Base-by-base conservation (phyloP, 2,113 vertebrate species). In the Athene cunicularia region DNA sequence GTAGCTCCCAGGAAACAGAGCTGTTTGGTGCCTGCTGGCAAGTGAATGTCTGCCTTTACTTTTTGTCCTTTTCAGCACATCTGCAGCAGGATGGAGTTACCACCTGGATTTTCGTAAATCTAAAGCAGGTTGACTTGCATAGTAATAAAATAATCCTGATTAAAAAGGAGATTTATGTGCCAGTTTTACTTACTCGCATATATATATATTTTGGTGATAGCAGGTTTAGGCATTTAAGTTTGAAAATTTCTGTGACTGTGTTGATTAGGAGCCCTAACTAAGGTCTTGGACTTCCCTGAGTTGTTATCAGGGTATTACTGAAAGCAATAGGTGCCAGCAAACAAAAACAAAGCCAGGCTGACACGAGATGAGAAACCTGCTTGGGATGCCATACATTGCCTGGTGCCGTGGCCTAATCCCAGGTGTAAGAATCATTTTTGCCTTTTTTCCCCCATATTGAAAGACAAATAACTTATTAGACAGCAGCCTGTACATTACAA, bases 21-120 rank as follows among this genome's bases (percentile, higher is more conserved):
- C 39, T 56, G 4, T 8, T 64, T 0, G 0, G 19, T 94, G 50
- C 60, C 41, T 4, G 3, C 26, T 5, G 3, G 27, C 59, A 12
- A 4, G 2, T 30, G 22, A 66, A 52, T 9, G 53, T 70, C 75
- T 79, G 37, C 33, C 37, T 84, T 68, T 41, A 20, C 24, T 43
- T 70, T 59, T 56, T 47, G 23, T 55, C 79, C 58, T 13, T 3
- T 64, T 80, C 23, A 39, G 4, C 1, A 4, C 45, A 50, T 21
- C 30, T 85, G 67, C 56, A 59, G 59, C 6, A 8, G 63, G 63
- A 49, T 89, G 35, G 75, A 58, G 28, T 43, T 70, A 39, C 32
- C 14, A 11, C 50, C 41, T 79, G 41, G 63, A 53, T 50, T 80
- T 88, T 66, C 15, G 5, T 67, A 55, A 62, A 45, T 72, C 64